These are phyloP conservation scores for Hermaeophaga mercurialis DNA, from an alignment of 2,888 invertebrate genomes.

Conservation along the genomic window DNA sequence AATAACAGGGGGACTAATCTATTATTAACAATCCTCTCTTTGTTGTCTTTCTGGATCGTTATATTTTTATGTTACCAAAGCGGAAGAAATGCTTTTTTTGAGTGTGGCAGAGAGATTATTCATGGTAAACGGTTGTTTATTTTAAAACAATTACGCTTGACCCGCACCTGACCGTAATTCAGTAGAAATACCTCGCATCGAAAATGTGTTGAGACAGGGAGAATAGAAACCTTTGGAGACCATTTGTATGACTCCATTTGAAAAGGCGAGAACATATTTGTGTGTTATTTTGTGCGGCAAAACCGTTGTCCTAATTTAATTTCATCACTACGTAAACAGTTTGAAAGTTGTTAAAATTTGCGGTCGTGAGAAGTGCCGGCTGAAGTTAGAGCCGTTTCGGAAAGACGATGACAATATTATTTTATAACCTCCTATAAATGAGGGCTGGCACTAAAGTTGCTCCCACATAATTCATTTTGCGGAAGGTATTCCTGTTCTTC, in stretches of 20 bases:
- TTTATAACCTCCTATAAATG: slow-evolving; percentile 15
- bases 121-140: too few relatives aligned
- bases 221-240: slow-evolving; percentile 1
- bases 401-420: slow-evolving; percentile 17
- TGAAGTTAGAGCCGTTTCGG: slow-evolving; percentile 5
- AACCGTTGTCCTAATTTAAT: slow-evolving; percentile 13
- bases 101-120: too few relatives aligned
- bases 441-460: slow-evolving; percentile 14
- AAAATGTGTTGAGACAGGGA: background rate
- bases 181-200: background rate
- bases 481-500: slow-evolving; percentile 10
- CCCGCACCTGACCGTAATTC: background rate
- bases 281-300: slow-evolving; percentile 1
- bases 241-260: slow-evolving; percentile 6
- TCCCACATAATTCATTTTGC: slow-evolving; percentile 14
- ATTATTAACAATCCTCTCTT: too few relatives aligned
- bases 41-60: too few relatives aligned
- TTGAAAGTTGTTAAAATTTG: slow-evolving; percentile 17
- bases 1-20: too few relatives aligned
- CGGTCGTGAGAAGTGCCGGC: slow-evolving; percentile 8
- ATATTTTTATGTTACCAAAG: too few relatives aligned
- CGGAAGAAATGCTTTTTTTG: too few relatives aligned
- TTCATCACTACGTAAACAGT: slow-evolving; percentile 15
- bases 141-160: background rate
- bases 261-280: slow-evolving; percentile 1